Conservation (phyloP, 2,797 vertebrate genomes). For the Epinephelus malabaricus region DNA sequence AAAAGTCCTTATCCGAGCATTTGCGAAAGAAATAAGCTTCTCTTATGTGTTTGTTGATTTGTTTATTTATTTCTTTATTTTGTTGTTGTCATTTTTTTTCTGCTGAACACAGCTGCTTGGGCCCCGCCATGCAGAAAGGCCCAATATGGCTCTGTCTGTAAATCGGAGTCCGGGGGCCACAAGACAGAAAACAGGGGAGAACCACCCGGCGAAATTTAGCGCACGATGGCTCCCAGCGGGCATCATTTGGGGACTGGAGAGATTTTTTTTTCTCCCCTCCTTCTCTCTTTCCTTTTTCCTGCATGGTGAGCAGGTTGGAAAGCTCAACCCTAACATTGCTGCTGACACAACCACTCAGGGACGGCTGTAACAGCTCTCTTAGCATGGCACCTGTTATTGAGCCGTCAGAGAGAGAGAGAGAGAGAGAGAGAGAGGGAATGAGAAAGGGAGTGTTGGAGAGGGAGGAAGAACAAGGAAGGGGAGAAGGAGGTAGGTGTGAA, state of each 20-base stretch:
- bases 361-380: conserved; percentile 87
- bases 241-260: conserved; percentile 80
- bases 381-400: conserved; percentile 89
- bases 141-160: conserved; percentile 82
- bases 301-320: conserved; percentile 87
- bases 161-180: conserved; percentile 79
- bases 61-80: conserved; percentile 85
- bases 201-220: conserved; percentile 79
- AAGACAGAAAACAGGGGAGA: conserved; percentile 79
- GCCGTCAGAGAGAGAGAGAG: conserved; percentile 81
- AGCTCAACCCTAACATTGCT: conserved; percentile 81
- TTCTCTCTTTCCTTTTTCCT: conserved; percentile 80
- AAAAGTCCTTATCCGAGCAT: conserved; percentile 82
- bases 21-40: conserved; percentile 73
- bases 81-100: conserved; percentile 78
- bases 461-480: conserved; percentile 55
- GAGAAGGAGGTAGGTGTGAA: conserved; percentile 80
- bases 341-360: conserved; percentile 90
- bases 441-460: conserved; percentile 18
- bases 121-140: conserved; percentile 83
- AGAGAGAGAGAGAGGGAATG: conserved; percentile 69
- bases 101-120: conserved; percentile 83
- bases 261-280: conserved; percentile 62
- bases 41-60: conserved; percentile 81
- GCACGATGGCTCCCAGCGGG: conserved; percentile 83